Percentiles rank a stretch among this genome's conserved stretches.
Conservation (phyloP, 2,797 vertebrate genomes). For the Aratinga solstitialis region DNA sequence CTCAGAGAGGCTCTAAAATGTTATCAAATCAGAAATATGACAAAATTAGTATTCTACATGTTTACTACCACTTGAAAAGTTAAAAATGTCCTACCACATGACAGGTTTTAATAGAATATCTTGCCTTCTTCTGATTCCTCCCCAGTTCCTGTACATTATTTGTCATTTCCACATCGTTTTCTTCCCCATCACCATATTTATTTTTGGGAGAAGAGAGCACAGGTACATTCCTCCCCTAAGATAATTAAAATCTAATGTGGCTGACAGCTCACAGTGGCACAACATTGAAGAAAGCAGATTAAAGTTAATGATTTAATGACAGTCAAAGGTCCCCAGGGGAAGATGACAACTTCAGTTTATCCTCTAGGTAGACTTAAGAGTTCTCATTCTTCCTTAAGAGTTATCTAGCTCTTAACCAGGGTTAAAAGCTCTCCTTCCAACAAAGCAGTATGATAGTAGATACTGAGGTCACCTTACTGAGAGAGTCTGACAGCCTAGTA, state of each 20-base stretch:
- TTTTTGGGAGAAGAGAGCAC: neutral
- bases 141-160: neutral
- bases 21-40: neutral
- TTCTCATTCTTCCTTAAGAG: neutral
- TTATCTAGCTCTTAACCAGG: neutral
- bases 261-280: neutral
- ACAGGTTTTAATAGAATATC: neutral
- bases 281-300: neutral
- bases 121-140: neutral
- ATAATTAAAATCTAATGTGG: neutral
- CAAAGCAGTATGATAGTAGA: neutral
- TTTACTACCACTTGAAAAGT: neutral
- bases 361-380: neutral
- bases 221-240: neutral
- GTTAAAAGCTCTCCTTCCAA: neutral
- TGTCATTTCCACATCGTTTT: neutral
- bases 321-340: neutral
- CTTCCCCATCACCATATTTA: neutral
- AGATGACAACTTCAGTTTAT: neutral
- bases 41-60: neutral
- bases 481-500: neutral
- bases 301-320: neutral
- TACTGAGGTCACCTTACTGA: neutral
- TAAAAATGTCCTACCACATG: neutral
- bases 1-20: neutral